Evolutionary conservation across 2,888 invertebrate genomes (phyloP), one percentile per base, ranked within the genome.

Genomic region (Zygothrica quintamaculata): DNA sequence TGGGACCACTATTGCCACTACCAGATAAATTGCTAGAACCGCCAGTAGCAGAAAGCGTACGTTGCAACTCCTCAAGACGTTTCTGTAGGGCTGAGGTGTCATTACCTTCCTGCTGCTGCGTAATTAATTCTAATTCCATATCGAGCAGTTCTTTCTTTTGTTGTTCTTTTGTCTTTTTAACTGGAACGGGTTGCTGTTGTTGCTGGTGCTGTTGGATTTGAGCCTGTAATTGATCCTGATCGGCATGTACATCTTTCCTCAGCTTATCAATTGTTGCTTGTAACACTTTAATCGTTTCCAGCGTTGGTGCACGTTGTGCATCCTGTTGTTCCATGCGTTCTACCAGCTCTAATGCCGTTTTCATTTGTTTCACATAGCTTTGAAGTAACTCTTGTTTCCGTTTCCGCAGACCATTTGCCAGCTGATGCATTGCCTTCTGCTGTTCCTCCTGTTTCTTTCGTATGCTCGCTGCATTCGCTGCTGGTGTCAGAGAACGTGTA

Each of bases 141-240:
- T 98, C 98, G 7, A 98, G 92, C 47, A 98, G 94, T 87, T 98
- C 97, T 85, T 96, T 96, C 89, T 97, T 96, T 0, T 96, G 94
- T 84, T 96, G 96, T 85, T 96, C 96, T 71, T 95, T 93, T 0
- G 94, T 94, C 85, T 95, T 95, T 18, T 92, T 92, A 0, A 92
- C 92, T 53, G 92, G 89, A 12, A 89, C 53, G 15, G 39, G 7
- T 42, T 71, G 76, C 13, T 65, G 85, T 34, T 67, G 67, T 40
- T 76, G 86, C 57, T 84, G 73, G 22, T 82, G 79, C 46, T 90
- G 90, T 59, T 90, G 90, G 0, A 91, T 90, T 67, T 91, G 90
- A 11, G 90, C 90, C 62, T 90, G 89, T 46, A 91, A 67, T 71
- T 91, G 91, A 58, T 89, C 91, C 60, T 91, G 91, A 74, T 91